These are phyloP conservation scores for Drosophila kambysellisi DNA, from an alignment of 2,888 invertebrate species.

Conservation along the genomic window DNA sequence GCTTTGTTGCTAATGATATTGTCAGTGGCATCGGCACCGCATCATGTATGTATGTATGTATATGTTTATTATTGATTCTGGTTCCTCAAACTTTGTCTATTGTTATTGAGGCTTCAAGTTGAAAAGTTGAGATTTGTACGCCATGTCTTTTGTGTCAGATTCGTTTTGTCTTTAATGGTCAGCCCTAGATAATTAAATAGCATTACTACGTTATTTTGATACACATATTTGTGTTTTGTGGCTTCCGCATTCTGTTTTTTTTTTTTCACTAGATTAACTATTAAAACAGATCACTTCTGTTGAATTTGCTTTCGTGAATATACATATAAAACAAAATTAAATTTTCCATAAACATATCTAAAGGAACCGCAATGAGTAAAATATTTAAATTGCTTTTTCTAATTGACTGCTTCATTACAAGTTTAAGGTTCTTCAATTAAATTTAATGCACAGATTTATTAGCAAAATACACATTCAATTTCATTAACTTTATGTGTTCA, in stretches of 20 bases:
- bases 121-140: constrained; percentile 23
- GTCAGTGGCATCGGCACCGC: constrained; percentile 58
- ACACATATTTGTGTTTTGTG: constrained; percentile 17
- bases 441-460: constrained; percentile 57
- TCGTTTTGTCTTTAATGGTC: constrained; percentile 51
- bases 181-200: constrained; percentile 66
- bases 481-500: constrained; percentile 41
- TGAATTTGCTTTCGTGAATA: background rate
- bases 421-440: constrained; percentile 38
- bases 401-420: constrained; percentile 31
- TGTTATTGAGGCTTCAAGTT: constrained; percentile 37
- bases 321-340: background rate
- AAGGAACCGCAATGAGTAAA: constrained; percentile 2
- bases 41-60: constrained; percentile 62
- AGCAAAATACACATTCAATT: constrained; percentile 46
- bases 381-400: constrained; percentile 41
- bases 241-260: constrained; percentile 47
- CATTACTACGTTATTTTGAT: constrained; percentile 61
- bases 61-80: constrained; percentile 46
- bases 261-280: constrained; percentile 3
- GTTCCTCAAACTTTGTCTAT: constrained; percentile 31
- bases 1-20: constrained; percentile 76
- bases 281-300: constrained; percentile 59
- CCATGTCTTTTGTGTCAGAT: constrained; percentile 36
- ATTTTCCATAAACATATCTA: background rate